Conservation (phyloP, 2,888 invertebrate species). For the Drosophila helvetica region DNA sequence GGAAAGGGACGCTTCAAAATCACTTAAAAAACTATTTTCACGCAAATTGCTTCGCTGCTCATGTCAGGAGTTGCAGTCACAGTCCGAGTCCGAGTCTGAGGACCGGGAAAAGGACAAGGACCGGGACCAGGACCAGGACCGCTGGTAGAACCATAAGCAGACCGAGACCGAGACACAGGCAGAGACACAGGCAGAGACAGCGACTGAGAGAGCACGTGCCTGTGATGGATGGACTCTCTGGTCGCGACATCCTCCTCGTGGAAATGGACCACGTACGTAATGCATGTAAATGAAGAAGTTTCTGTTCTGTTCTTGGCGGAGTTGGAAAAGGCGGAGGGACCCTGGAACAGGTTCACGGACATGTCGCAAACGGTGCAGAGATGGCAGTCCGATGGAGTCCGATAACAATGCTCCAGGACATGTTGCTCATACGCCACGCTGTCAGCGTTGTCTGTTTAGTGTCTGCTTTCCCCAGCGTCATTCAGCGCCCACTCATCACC, state of each 20-base stretch:
- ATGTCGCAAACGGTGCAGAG: background rate
- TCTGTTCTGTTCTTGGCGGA: slow-evolving; percentile 3
- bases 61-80: slow-evolving; percentile 5
- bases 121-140: background rate
- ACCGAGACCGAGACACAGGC: background rate
- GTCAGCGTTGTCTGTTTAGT: slow-evolving; percentile 66
- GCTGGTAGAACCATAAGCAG: background rate
- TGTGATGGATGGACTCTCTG: slow-evolving; percentile 70
- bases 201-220: slow-evolving; percentile 57
- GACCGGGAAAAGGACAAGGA: background rate
- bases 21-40: slow-evolving; percentile 71
- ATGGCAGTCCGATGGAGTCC: background rate
- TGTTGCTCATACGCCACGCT: slow-evolving; percentile 65
- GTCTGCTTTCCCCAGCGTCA: slow-evolving; percentile 48
- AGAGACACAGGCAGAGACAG: background rate
- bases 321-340: too few species aligned
- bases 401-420: slow-evolving; percentile 51
- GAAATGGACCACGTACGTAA: slow-evolving; percentile 62
- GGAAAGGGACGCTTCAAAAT: slow-evolving; percentile 35
- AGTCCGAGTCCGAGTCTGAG: background rate
- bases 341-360: too few species aligned
- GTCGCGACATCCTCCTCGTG: slow-evolving; percentile 34
- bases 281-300: slow-evolving; percentile 78
- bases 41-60: slow-evolving; percentile 57
- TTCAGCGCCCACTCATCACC: background rate